phyloP scores from a whole-genome alignment of 37 sponge, comb jelly and placozoan species.

The Amphimedon queenslandica region DNA sequence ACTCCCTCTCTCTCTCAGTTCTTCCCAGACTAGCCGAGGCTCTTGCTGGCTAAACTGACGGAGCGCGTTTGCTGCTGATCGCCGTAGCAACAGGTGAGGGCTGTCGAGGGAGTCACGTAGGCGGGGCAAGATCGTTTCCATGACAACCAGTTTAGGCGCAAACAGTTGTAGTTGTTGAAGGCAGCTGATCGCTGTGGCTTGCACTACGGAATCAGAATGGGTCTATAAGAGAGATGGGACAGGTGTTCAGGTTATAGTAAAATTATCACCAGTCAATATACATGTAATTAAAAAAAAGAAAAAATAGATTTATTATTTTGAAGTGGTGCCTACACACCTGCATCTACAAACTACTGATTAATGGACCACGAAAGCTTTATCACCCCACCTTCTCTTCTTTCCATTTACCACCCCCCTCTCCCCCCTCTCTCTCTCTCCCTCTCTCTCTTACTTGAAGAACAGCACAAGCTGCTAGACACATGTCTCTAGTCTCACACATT shows the following conservation, averaged over 20 bases:
- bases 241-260: neutral
- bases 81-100: slow-evolving; percentile 67
- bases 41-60: slow-evolving; percentile 88
- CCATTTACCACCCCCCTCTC: too few species aligned
- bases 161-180: slow-evolving; percentile 94
- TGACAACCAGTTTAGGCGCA: slow-evolving; percentile 76
- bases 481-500: slow-evolving; percentile 44
- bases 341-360: too few species aligned
- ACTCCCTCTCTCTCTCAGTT: neutral
- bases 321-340: too few species aligned
- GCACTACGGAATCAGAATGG: slow-evolving; percentile 88
- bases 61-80: slow-evolving; percentile 81
- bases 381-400: too few species aligned
- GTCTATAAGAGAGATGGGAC: slow-evolving; percentile 2
- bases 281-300: too few species aligned
- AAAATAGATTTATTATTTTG: too few species aligned
- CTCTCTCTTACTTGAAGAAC: slow-evolving; percentile 47
- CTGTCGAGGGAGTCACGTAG: slow-evolving; percentile 60
- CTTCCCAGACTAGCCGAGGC: slow-evolving; percentile 49
- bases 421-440: too few species aligned
- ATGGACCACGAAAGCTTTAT: too few species aligned
- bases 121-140: slow-evolving; percentile 39
- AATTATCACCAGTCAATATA: too few species aligned
- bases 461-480: slow-evolving; percentile 48
- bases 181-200: slow-evolving; percentile 77